A percentile compares a stretch with the other conserved stretches of the same genome.
phyloP scores from a whole-genome alignment of 2,888 invertebrate genomes.

The Aphidius colemani region DNA sequence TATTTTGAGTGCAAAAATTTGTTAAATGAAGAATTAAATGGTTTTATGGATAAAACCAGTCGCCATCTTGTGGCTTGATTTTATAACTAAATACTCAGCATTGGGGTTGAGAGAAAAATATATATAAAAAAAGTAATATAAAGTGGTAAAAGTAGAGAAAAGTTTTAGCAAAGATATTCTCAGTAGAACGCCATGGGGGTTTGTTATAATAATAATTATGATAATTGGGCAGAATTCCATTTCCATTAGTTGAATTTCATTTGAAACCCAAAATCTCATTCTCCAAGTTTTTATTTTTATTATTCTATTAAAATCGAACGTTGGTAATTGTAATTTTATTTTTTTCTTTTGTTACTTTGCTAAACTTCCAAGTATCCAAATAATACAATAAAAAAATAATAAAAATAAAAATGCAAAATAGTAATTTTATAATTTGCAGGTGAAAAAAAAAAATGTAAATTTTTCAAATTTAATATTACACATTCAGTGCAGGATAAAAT shows the following conservation, averaged over 20 bases:
- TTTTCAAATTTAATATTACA: slow-evolving; percentile 11
- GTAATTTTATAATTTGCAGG: neutral
- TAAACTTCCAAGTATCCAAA: neutral
- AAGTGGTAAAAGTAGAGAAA: slow-evolving; percentile 15
- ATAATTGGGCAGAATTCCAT: slow-evolving; percentile 34
- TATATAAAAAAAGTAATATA: neutral
- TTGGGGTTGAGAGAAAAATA: neutral
- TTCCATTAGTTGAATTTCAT: slow-evolving; percentile 30
- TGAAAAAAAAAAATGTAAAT: slow-evolving; percentile 1
- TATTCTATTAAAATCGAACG: too few species aligned
- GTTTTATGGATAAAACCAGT: slow-evolving; percentile 20
- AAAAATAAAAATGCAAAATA: neutral
- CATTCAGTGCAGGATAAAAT: slow-evolving; percentile 13
- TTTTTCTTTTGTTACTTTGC: neutral
- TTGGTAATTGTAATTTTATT: neutral
- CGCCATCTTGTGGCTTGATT: slow-evolving; percentile 36
- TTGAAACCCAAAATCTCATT: neutral
- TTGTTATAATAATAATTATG: slow-evolving; percentile 38
- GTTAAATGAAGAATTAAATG: too few species aligned
- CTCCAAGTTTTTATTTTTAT: neutral
- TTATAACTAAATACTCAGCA: slow-evolving; percentile 38
- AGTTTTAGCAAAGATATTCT: slow-evolving; percentile 33
- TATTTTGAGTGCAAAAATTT: too few species aligned
- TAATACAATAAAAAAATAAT: neutral
- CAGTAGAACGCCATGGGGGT: slow-evolving; percentile 18